Percentiles rank a stretch among this genome's conserved stretches.
Evolutionary conservation across 2,797 vertebrate genomes (phyloP).

Genomic region (Pangasius sanitwongsei): DNA sequence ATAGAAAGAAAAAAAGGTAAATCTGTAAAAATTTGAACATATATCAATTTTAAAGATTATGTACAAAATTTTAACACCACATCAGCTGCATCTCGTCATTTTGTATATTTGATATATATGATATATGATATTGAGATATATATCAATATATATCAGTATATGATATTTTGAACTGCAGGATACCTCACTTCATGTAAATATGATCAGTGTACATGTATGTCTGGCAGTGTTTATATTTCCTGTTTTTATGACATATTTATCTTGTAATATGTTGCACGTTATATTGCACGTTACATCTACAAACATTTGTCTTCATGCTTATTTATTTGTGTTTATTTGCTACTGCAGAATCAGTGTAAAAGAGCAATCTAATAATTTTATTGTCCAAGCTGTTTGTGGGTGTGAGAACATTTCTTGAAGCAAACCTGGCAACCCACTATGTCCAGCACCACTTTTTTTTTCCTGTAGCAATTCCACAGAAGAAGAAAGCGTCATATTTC

Average conservation of each 20-base stretch:
- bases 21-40: not conserved
- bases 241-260: not conserved
- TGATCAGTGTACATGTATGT: not conserved
- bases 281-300: not conserved
- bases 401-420: too few species aligned
- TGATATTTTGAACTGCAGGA: not conserved
- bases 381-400: not conserved
- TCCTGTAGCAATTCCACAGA: not conserved
- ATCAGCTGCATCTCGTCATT: not conserved
- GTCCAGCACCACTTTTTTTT: not conserved
- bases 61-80: not conserved
- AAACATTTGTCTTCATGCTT: not conserved
- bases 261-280: not conserved
- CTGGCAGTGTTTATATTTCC: not conserved
- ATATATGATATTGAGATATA: too few species aligned
- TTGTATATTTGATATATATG: not conserved
- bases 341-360: not conserved
- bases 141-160: not conserved
- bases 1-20: not conserved
- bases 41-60: not conserved
- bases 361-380: too few species aligned
- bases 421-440: not conserved
- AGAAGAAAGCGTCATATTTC: not conserved
- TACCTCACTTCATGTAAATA: not conserved
- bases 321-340: not conserved